phyloP scores from a whole-genome alignment of 2,797 vertebrate species.

The Notoglanidium macrostoma region DNA sequence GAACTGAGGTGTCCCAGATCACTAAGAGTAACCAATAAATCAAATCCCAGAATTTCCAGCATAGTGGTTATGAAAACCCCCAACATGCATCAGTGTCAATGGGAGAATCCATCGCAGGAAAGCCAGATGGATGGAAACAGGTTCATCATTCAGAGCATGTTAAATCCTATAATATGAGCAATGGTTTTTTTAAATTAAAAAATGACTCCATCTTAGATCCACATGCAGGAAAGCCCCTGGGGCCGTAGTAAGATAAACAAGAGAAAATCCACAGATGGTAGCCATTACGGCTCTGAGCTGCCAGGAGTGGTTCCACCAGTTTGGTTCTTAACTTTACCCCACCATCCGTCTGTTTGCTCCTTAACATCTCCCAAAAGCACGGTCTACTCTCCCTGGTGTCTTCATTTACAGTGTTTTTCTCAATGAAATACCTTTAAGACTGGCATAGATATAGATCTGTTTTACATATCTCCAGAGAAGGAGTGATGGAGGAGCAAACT shows the following conservation, averaged over 20 bases:
- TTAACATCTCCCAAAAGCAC: not conserved
- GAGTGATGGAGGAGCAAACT: not conserved
- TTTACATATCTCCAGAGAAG: not conserved
- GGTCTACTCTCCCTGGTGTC: not conserved
- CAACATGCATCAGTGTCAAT: slow-evolving; percentile 10
- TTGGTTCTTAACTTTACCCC: slow-evolving; percentile 27
- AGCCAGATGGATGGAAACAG: slow-evolving; percentile 25
- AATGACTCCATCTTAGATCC: slow-evolving; percentile 24
- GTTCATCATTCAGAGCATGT: slow-evolving; percentile 24
- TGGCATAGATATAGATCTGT: not conserved
- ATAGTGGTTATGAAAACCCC: not conserved
- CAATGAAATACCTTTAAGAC: not conserved
- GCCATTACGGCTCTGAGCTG: slow-evolving; percentile 28
- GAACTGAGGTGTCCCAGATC: slow-evolving; percentile 2
- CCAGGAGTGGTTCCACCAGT: slow-evolving; percentile 2
- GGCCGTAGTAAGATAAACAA: slow-evolving; percentile 31
- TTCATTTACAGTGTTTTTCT: slow-evolving; percentile 10
- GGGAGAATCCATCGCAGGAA: slow-evolving; percentile 15
- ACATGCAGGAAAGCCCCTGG: slow-evolving; percentile 22
- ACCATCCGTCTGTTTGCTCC: slow-evolving; percentile 4
- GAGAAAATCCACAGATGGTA: slow-evolving; percentile 44
- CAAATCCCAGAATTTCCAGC: slow-evolving; percentile 19
- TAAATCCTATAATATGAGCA: slow-evolving; percentile 16
- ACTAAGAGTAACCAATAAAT: slow-evolving; percentile 16
- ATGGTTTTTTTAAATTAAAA: slow-evolving; percentile 15